Base-by-base conservation (phyloP, 2,113 vertebrate species). In the Pantherophis guttatus region DNA sequence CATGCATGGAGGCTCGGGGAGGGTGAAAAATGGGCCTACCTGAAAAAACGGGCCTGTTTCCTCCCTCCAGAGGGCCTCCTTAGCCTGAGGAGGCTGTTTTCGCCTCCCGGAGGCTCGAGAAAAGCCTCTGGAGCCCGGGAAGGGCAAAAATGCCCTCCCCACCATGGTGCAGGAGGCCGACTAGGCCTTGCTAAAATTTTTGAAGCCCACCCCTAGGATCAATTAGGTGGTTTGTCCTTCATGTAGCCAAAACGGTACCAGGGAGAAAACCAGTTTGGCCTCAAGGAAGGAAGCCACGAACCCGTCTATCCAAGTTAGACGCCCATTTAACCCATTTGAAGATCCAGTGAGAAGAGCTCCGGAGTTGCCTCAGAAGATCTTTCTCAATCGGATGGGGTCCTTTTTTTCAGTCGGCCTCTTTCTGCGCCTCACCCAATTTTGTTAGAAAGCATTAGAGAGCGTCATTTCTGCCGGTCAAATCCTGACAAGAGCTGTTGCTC, bases 401-500 rank as follows among this genome's bases (percentile, higher is more conserved):
- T 23, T 17, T 44, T 13, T 13, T 11, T 44, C n/a, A 48, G 90
- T 2, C 10, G 52, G 29, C 50, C 48, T 21, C 8, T 33, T 86
- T 54, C 85, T 29, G 26, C 5, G 33, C 33, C 21, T 59, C 26
- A 2, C n/a, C 55, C 5, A 44, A 44, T 59, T 58, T 52, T 12
- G 24, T 54, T 88, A 15, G 44, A 58, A 92, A 90, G 62, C 70
- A 2, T 1, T 5, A 44, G n/a, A 17, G 54, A 65, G 75, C 88
- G 6, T n/a, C 24, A 6, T 48, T 33, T 24, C 75, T 58, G 87
- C 88, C 62, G 55, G 90, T 93, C 75, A 93, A 89, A 59, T 50
- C 85, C 90, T 92, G 90, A 65, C 26, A 91, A 48, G 87, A 44
- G 93, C 15, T 44, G 21, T 88, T 53, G 87, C 89, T 94, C 70